phyloP scores from a whole-genome alignment of 2,113 vertebrate genomes.

The Ascaphus truei region DNA sequence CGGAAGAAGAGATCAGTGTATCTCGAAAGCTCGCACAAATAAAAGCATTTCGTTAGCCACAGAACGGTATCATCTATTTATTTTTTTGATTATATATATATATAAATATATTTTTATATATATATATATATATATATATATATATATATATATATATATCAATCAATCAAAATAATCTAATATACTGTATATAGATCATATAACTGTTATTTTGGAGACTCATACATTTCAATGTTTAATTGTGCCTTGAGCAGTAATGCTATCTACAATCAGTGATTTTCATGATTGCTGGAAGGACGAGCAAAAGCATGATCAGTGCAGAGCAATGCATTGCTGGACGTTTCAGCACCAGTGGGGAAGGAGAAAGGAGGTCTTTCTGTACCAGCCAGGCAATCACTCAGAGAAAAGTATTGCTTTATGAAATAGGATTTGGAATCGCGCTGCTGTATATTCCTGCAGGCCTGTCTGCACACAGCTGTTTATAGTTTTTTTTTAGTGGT shows the following conservation, averaged over 20 bases:
- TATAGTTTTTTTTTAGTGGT: neutral
- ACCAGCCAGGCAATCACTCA: neutral
- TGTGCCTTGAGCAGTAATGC: neutral
- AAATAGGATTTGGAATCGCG: conserved; percentile 4
- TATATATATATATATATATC: no score
- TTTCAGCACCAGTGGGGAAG: neutral
- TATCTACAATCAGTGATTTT: neutral
- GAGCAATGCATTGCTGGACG: conserved; percentile 2
- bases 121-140: no score
- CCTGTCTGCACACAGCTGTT: neutral
- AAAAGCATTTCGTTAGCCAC: no score
- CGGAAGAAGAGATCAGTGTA: no score
- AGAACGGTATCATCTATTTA: no score
- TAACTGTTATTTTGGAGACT: no score
- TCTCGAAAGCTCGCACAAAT: no score
- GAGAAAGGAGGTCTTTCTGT: conserved; percentile 4
- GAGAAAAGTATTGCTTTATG: neutral
- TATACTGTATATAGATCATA: no score
- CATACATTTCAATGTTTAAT: no score
- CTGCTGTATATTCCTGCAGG: neutral
- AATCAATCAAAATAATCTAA: no score
- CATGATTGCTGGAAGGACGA: neutral
- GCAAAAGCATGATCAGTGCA: neutral
- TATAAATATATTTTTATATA: no score
- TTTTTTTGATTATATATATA: no score